Evolutionary conservation across 2,113 vertebrate genomes (phyloP).

Genomic region (Pachycephala philippinensis): DNA sequence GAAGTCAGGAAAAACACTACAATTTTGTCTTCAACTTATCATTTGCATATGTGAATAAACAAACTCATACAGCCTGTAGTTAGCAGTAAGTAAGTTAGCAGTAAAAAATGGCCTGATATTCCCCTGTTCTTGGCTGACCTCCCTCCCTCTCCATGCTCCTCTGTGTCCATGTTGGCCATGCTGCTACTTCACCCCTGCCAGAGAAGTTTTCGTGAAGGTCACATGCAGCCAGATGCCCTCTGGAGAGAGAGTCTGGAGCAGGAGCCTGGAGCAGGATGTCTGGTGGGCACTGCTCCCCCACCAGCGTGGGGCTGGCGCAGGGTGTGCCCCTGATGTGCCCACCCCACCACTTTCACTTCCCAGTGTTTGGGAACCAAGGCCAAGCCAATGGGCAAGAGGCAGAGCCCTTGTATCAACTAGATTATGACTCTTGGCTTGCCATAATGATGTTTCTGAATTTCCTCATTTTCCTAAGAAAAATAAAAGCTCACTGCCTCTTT

Average conservation of each 20-base stretch:
- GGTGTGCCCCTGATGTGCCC: fast-evolving
- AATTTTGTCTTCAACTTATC: not conserved
- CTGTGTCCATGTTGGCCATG: not conserved
- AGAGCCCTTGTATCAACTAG: not conserved
- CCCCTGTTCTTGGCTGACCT: not conserved
- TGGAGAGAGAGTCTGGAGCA: not conserved
- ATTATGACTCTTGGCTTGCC: not conserved
- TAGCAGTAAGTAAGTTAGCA: not conserved
- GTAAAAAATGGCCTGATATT: not conserved
- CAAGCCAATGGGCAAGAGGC: not conserved
- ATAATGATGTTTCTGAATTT: not conserved
- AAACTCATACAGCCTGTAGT: not conserved
- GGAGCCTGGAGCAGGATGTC: not conserved
- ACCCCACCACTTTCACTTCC: not conserved
- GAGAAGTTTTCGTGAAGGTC: fast-evolving
- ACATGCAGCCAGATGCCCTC: fast-evolving
- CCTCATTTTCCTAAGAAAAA: not conserved
- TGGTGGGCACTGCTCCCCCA: too few relatives aligned
- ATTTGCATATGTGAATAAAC: not conserved
- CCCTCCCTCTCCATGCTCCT: not conserved
- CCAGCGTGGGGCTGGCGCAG: not conserved
- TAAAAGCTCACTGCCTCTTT: not conserved
- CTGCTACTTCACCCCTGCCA: not conserved
- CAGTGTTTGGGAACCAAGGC: not conserved
- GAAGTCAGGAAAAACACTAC: not conserved